phyloP scores from a whole-genome alignment of 2,113 vertebrate genomes.

The Pelmatolapia mariae region DNA sequence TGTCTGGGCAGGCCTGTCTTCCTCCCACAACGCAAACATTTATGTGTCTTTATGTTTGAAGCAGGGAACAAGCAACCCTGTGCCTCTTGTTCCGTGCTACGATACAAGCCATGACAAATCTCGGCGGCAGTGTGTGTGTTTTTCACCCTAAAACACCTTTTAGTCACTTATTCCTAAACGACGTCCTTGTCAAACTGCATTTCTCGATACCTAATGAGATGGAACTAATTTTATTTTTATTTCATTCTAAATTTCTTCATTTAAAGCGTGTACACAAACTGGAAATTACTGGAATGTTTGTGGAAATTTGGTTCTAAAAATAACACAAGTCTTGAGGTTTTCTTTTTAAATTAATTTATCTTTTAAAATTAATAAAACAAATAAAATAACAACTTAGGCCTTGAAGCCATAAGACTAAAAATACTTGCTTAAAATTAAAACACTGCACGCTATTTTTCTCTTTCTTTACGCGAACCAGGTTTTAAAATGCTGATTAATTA shows the following conservation, averaged over 20 bases:
- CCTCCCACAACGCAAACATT: constrained; percentile 43
- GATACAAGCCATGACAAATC: constrained; percentile 6
- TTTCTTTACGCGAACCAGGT: neutral
- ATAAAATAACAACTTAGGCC: neutral
- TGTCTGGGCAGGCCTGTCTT: constrained; percentile 63
- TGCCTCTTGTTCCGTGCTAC: neutral
- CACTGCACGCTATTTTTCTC: neutral
- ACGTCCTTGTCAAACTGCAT: neutral
- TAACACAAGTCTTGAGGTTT: neutral
- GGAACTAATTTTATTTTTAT: neutral
- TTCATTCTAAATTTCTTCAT: neutral
- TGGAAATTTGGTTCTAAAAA: neutral
- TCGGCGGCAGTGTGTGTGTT: neutral
- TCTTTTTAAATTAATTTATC: neutral
- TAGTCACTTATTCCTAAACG: neutral
- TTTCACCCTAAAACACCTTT: neutral
- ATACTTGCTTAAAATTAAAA: neutral
- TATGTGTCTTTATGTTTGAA: constrained; percentile 20
- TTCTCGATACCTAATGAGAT: neutral
- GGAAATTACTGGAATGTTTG: neutral
- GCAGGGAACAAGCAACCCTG: neutral
- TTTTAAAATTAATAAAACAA: neutral
- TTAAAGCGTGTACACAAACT: neutral
- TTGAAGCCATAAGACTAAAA: neutral
- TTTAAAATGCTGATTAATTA: neutral